Conservation (phyloP, 2,888 invertebrate genomes). For the Sinelater perroti region DNA sequence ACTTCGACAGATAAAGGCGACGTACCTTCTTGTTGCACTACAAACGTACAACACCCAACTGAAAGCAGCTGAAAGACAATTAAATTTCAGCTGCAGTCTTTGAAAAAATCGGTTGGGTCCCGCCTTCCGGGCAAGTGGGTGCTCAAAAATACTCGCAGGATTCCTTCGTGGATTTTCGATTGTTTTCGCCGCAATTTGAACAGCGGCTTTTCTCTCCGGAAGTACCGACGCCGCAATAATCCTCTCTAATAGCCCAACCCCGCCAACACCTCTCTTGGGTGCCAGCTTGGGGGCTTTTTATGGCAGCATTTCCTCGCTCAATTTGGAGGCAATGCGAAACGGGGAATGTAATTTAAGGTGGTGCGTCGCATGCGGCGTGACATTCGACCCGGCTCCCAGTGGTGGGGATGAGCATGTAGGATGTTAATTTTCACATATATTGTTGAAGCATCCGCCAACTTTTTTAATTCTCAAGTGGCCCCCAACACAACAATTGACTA, state of each 20-base stretch:
- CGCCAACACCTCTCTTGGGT: no score
- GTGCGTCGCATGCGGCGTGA: neutral
- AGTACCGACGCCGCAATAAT: conserved; percentile 3
- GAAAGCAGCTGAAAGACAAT: conserved; percentile 50
- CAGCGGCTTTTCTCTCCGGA: conserved; percentile 1
- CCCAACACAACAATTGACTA: no score
- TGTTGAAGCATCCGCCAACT: neutral
- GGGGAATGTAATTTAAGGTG: conserved; percentile 4
- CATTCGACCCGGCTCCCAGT: neutral
- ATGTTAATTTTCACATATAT: neutral
- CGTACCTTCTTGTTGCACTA: neutral
- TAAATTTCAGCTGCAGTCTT: conserved; percentile 52
- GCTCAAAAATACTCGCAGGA: conserved; percentile 51
- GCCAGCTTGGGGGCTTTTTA: no score
- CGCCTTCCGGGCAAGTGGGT: conserved; percentile 49
- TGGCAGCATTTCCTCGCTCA: no score
- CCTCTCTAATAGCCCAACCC: no score
- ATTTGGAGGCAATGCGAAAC: no score
- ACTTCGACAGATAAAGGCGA: no score
- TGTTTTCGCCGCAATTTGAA: conserved; percentile 46
- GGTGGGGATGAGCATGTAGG: conserved; percentile 1
- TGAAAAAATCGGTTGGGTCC: conserved; percentile 44
- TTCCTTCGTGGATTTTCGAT: conserved; percentile 54
- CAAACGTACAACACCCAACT: conserved; percentile 23
- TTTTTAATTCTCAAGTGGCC: conserved; percentile 7